Evolutionary conservation across 2,113 vertebrate species (phyloP).

Genomic region (Plotosus lineatus): DNA sequence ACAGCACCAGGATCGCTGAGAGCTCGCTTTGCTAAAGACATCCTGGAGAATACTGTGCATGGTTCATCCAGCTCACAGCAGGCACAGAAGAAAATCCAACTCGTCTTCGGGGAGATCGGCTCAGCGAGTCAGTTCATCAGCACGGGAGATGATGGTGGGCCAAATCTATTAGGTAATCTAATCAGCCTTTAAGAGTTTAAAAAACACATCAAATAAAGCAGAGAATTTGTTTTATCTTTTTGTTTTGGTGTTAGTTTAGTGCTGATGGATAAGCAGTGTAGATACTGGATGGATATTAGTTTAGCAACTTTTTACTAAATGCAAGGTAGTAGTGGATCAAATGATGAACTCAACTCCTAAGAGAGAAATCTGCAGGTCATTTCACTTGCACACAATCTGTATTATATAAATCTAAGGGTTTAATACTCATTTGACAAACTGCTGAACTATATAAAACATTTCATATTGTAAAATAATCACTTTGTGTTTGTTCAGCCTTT

Average conservation of each 20-base stretch:
- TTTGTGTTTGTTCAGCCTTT: neutral
- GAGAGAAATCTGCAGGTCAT: neutral
- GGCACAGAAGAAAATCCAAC: constrained; percentile 65
- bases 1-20: constrained; percentile 74
- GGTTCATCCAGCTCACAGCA: constrained; percentile 71
- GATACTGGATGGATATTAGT: too few relatives aligned
- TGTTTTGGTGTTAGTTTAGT: neutral
- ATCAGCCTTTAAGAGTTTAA: neutral
- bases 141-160: neutral
- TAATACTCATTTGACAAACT: neutral
- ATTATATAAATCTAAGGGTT: neutral
- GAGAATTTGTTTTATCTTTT: neutral
- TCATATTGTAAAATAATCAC: neutral
- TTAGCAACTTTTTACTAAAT: neutral
- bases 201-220: neutral
- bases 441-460: neutral
- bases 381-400: neutral
- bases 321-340: neutral
- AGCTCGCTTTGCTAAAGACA: constrained; percentile 72
- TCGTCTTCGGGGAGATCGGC: constrained; percentile 71
- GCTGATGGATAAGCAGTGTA: too few relatives aligned
- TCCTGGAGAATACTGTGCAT: constrained; percentile 79
- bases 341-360: neutral
- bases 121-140: constrained; percentile 43
- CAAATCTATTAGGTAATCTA: constrained; percentile 27